These are phyloP conservation scores for Paramormyrops kingsleyae DNA, from an alignment of 2,113 vertebrate species.

Conservation along the genomic window DNA sequence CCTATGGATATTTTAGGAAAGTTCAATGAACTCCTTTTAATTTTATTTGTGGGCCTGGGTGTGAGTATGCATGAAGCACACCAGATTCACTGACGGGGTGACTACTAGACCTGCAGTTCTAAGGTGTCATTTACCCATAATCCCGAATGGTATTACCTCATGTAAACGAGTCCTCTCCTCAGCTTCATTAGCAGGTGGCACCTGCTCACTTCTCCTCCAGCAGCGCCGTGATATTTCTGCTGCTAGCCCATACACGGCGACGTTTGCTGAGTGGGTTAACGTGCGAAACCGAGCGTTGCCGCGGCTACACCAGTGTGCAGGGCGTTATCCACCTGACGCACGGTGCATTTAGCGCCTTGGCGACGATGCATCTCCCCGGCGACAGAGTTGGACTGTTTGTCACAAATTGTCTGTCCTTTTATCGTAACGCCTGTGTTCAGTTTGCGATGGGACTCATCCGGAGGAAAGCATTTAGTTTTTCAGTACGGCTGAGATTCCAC, in stretches of 20 bases:
- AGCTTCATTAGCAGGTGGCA: neutral
- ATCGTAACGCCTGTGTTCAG: neutral
- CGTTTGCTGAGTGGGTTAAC: constrained; percentile 13
- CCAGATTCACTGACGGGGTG: neutral
- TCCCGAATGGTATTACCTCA: neutral
- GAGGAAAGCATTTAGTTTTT: neutral
- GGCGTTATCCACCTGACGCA: neutral
- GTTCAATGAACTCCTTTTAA: neutral
- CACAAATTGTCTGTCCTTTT: neutral
- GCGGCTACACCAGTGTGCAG: neutral
- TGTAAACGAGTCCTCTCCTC: neutral
- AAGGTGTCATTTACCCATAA: neutral
- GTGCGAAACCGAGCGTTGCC: constrained; percentile 6
- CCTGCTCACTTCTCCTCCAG: neutral
- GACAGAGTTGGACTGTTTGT: neutral
- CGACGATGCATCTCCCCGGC: neutral
- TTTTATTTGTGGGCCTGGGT: neutral
- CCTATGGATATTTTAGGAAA: neutral
- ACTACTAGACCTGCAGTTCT: neutral
- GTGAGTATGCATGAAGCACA: neutral
- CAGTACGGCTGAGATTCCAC: neutral
- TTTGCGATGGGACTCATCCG: neutral
- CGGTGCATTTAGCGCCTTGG: neutral
- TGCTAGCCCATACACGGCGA: neutral
- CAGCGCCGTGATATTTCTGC: neutral